phyloP scores from a whole-genome alignment of 2,113 vertebrate genomes.

The Chaetorhynchus papuensis region DNA sequence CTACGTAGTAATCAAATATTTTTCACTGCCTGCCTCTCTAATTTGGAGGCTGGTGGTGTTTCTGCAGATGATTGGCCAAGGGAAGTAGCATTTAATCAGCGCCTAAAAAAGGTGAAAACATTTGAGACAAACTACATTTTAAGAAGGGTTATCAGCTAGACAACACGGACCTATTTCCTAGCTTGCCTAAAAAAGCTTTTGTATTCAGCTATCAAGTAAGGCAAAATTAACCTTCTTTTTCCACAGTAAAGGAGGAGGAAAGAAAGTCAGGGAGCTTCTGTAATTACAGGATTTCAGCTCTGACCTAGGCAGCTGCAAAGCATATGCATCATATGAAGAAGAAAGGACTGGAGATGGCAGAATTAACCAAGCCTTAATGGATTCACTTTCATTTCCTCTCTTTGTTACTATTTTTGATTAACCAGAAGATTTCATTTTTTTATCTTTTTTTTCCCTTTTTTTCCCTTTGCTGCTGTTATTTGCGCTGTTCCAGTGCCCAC shows the following conservation, averaged over 20 bases:
- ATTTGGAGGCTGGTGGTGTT: not conserved
- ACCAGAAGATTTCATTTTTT: not conserved
- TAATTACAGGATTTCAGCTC: not conserved
- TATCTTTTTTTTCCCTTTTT: not conserved
- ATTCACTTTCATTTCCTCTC: not conserved
- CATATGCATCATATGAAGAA: not conserved
- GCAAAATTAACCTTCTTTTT: not conserved
- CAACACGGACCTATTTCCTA: not conserved
- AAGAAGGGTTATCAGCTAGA: not conserved
- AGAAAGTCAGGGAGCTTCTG: not conserved
- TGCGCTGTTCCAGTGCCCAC: not conserved
- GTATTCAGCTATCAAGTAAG: not conserved
- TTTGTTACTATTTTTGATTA: slow-evolving; percentile 20
- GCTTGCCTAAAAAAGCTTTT: not conserved
- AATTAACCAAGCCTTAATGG: not conserved
- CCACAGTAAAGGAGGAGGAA: not conserved
- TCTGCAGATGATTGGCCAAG: not conserved
- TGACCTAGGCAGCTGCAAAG: slow-evolving; percentile 3
- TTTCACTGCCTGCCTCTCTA: not conserved
- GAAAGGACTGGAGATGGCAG: slow-evolving; percentile 8
- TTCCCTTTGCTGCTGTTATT: not conserved
- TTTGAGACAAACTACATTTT: not conserved
- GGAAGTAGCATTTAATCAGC: not conserved
- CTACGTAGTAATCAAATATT: slow-evolving; percentile 5
- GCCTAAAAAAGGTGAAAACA: not conserved